Percentiles rank a stretch among this genome's conserved stretches.
Conservation (phyloP, 2,888 invertebrate species). For the Andricus quercusramuli region DNA sequence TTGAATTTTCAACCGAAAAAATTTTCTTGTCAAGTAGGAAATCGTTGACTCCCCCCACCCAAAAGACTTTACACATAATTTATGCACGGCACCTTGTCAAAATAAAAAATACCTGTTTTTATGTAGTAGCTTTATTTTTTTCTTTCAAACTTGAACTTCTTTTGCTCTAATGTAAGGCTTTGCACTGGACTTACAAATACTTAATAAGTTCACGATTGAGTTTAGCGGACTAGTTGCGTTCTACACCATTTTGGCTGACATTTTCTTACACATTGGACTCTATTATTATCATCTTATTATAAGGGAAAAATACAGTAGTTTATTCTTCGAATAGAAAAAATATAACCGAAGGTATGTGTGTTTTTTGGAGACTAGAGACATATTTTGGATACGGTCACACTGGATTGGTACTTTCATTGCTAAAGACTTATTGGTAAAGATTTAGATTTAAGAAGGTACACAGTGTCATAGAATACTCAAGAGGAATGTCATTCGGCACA, state of each 20-base stretch:
- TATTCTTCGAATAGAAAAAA: slow-evolving; percentile 58
- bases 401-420: slow-evolving; percentile 58
- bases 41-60: too few species aligned
- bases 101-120: slow-evolving; percentile 13
- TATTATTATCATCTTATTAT: slow-evolving; percentile 44
- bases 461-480: slow-evolving; percentile 59
- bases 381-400: slow-evolving; percentile 49
- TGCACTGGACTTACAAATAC: slow-evolving; percentile 53
- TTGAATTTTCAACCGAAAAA: too few species aligned
- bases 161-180: slow-evolving; percentile 50
- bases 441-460: slow-evolving; percentile 60
- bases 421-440: slow-evolving; percentile 58
- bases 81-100: neutral
- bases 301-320: slow-evolving; percentile 54
- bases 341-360: slow-evolving; percentile 56
- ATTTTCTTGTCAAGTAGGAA: too few species aligned
- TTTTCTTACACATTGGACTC: slow-evolving; percentile 45
- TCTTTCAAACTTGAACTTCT: slow-evolving; percentile 50
- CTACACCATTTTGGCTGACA: slow-evolving; percentile 47
- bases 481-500: slow-evolving; percentile 70
- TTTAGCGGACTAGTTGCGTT: slow-evolving; percentile 47
- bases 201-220: slow-evolving; percentile 48
- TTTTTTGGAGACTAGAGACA: slow-evolving; percentile 57
- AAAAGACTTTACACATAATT: too few species aligned
- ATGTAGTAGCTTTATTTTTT: slow-evolving; percentile 46